A percentile compares a stretch with the other conserved stretches of the same genome.
phyloP scores from a whole-genome alignment of 2,113 vertebrate species.

The Acinonyx jubatus region DNA sequence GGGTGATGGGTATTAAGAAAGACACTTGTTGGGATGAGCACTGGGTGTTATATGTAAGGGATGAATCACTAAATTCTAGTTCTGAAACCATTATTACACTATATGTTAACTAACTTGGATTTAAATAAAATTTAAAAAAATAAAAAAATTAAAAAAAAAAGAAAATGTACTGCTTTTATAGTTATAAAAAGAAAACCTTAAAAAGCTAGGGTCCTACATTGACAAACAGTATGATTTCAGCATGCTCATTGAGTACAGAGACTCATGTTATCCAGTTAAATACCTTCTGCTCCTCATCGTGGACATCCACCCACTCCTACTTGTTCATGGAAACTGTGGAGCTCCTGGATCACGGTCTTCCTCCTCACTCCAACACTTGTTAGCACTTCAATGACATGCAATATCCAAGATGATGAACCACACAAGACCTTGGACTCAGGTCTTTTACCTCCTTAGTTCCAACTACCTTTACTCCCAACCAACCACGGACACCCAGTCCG shows the following conservation, averaged over 20 bases:
- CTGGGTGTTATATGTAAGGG: too few species aligned
- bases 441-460: background rate
- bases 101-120: too few species aligned
- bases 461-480: background rate
- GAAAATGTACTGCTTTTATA: background rate
- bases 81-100: too few species aligned
- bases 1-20: too few species aligned
- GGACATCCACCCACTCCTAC: background rate
- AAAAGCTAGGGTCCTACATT: background rate
- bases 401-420: background rate
- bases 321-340: background rate
- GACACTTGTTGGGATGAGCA: too few species aligned
- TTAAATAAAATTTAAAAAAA: too few species aligned
- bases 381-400: background rate
- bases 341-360: background rate
- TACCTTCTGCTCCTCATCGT: background rate
- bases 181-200: background rate
- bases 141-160: too few species aligned
- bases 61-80: too few species aligned
- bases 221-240: background rate
- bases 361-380: background rate
- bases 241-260: background rate
- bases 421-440: background rate
- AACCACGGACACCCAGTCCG: background rate
- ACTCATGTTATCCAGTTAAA: background rate